Evolutionary conservation across 2,888 invertebrate genomes (phyloP), one percentile per base, ranked within the genome.

Genomic region (Dolichomitus sp.): DNA sequence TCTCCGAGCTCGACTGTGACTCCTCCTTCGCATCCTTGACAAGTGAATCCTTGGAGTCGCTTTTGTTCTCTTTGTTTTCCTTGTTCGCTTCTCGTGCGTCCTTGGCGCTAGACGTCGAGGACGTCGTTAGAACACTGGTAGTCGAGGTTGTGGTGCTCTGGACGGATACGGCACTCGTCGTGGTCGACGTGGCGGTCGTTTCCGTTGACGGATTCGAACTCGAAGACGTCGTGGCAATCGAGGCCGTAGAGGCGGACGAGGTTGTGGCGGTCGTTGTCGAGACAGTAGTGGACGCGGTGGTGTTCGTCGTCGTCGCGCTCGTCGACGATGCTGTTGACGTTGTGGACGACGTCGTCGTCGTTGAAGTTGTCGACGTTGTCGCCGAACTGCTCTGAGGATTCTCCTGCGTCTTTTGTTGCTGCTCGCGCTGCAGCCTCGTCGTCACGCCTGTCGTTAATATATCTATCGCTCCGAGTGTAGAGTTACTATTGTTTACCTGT

Each of bases 381-480:
- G 91, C 63, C 33, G 90, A 87, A 87, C 86, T 90, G 83, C 87
- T 92, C 74, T 92, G 92, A 66, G 93, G 93, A 87, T 93, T 92
- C 92, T 94, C 95, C 92, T 94, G 95, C 9, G 95, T 95, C 90
- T 96, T 96, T 89, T 96, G 96, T 91, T 96, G 96, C 93, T 96
- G 96, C 90, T 97, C 97, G 17, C 98, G 95, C 94, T 98, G 98
- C 90, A 97, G 95, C 84, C 98, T 94, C 40, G 98, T 98, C 89
- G 97, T 98, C 84, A 98, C 98, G 12, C 98, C 98, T 69, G 97
- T 96, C 17, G 97, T 96, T 89, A 97, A 94, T 79, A 96, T 96
- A 91, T 96, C 96, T 88, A 93, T 91, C 79, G 92, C 88, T 87
- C 92, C 93, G 78, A 93, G 92, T 68, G 86, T 93, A 65, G 93